Percentiles rank a stretch among this genome's conserved stretches.
These are phyloP conservation scores for Aldrovandia affinis DNA, from an alignment of 2,797 vertebrate genomes.

Conservation along the genomic window DNA sequence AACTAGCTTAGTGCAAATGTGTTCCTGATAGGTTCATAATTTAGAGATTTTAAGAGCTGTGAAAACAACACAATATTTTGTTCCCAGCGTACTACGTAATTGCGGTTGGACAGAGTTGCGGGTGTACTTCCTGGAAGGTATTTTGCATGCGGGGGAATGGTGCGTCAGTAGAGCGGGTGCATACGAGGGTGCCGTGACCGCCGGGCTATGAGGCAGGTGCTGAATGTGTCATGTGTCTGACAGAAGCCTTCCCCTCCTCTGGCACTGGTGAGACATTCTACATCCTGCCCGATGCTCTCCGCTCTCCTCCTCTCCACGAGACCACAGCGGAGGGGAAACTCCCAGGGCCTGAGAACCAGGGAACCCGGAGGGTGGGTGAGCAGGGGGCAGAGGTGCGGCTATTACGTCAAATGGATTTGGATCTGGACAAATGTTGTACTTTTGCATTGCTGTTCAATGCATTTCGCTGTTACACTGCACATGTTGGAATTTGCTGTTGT, in stretches of 20 bases:
- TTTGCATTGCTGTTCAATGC: background rate
- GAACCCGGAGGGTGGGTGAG: background rate
- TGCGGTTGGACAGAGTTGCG: background rate
- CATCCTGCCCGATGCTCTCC: background rate
- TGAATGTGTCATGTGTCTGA: background rate
- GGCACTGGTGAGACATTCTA: conserved; percentile 26
- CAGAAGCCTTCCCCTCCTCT: background rate
- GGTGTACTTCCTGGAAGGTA: background rate
- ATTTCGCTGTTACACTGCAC: background rate
- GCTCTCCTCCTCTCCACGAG: background rate
- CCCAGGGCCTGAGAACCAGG: conserved; percentile 13
- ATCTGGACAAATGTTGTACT: background rate
- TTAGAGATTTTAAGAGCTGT: background rate
- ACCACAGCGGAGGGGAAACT: conserved; percentile 17
- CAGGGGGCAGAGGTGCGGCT: background rate
- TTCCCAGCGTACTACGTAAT: background rate
- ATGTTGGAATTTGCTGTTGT: background rate
- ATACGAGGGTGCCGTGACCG: background rate
- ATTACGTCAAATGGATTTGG: background rate
- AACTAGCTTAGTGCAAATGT: background rate
- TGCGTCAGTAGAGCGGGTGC: background rate
- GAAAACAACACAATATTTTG: background rate
- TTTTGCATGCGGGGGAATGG: background rate
- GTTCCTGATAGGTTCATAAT: background rate
- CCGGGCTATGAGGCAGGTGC: background rate